Percentiles rank a stretch among this genome's conserved stretches.
These are phyloP conservation scores for Apamea crenata DNA, from an alignment of 2,888 invertebrate genomes.

Conservation along the genomic window DNA sequence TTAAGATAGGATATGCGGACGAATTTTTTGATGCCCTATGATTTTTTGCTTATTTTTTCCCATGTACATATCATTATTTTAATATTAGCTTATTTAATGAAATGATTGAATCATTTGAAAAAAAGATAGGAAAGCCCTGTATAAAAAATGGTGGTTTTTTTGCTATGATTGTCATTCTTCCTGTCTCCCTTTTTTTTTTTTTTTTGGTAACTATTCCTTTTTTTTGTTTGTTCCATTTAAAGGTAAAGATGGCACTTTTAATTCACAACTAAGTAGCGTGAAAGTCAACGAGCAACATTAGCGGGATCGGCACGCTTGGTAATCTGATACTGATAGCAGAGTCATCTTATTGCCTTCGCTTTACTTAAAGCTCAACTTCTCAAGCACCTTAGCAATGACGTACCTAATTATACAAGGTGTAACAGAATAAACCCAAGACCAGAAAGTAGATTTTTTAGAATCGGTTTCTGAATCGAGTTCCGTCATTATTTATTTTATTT, in stretches of 20 bases:
- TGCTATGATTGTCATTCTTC: background rate
- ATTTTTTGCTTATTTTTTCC: no score
- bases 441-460: background rate
- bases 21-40: no score
- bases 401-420: background rate
- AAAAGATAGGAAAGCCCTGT: background rate
- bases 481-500: background rate
- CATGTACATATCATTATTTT: no score
- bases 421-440: background rate
- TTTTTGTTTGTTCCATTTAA: background rate
- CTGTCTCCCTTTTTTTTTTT: background rate
- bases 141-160: background rate
- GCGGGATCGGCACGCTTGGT: background rate
- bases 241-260: background rate
- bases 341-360: background rate
- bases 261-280: background rate
- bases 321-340: background rate
- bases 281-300: background rate
- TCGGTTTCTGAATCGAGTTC: background rate
- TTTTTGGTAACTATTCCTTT: background rate
- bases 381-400: background rate
- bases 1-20: no score
- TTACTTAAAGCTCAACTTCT: background rate
- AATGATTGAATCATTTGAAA: no score
- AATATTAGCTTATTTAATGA: no score